These are phyloP conservation scores for Datnioides undecimradiatus DNA, from an alignment of 2,113 vertebrate species.

Conservation along the genomic window DNA sequence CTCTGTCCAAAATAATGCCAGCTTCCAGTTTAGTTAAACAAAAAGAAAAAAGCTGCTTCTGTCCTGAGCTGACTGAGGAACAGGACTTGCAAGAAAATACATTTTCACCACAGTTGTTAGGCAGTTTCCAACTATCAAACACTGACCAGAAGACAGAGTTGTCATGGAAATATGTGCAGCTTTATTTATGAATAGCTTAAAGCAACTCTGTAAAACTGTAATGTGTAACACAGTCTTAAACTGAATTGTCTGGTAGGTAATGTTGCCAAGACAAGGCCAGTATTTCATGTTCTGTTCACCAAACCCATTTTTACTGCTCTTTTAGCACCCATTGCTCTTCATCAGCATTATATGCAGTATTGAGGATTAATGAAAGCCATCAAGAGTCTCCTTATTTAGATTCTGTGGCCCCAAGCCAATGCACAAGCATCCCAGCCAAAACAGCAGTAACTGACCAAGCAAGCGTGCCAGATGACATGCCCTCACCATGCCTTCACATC, in stretches of 20 bases:
- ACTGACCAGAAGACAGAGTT: neutral
- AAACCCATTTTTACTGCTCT: neutral
- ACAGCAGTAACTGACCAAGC: conserved; percentile 36
- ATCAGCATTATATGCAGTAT: neutral
- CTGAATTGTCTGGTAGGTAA: neutral
- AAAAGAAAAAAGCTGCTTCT: neutral
- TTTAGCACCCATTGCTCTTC: neutral
- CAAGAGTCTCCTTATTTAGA: conserved; percentile 41
- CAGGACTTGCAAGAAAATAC: neutral
- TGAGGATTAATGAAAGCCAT: conserved; percentile 56
- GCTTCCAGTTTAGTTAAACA: neutral
- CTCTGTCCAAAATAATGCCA: too few relatives aligned
- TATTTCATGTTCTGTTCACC: neutral
- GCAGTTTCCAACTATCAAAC: neutral
- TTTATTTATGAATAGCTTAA: neutral
- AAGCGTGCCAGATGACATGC: conserved; percentile 56
- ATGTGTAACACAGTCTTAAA: neutral
- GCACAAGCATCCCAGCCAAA: conserved; percentile 21
- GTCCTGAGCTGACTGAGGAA: neutral
- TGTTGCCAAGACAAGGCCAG: neutral
- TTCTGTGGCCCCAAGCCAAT: conserved; percentile 50
- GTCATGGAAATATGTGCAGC: conserved; percentile 13
- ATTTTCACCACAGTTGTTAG: conserved; percentile 1
- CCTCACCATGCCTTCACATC: conserved; percentile 57
- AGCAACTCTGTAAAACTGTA: neutral